Evolutionary conservation across 2,888 invertebrate genomes (phyloP).

Genomic region (Catocala fraxini): DNA sequence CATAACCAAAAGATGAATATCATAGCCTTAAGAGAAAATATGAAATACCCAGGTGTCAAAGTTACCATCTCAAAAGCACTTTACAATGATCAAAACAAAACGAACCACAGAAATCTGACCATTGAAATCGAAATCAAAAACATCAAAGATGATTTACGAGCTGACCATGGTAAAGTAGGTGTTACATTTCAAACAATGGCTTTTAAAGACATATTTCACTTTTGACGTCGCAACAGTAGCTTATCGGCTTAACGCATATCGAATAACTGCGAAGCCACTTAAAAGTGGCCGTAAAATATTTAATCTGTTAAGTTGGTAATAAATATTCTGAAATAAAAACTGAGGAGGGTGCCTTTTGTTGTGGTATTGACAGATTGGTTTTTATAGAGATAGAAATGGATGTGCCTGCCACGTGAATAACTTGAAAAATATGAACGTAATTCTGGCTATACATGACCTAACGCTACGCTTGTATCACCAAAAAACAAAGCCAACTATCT

Average conservation of each 20-base stretch:
- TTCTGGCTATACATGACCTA: too few species aligned
- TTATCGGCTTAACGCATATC: conserved; percentile 52
- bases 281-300: conserved; percentile 52
- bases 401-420: too few species aligned
- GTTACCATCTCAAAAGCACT: conserved; percentile 2
- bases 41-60: neutral
- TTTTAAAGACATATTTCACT: conserved; percentile 46
- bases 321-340: conserved; percentile 49
- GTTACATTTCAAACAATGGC: conserved; percentile 53
- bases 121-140: conserved; percentile 39
- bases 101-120: conserved; percentile 23
- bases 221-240: conserved; percentile 51
- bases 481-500: too few species aligned
- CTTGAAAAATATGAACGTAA: too few species aligned
- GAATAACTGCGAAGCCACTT: conserved; percentile 51
- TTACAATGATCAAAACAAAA: conserved; percentile 13
- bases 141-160: conserved; percentile 55
- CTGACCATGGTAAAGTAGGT: conserved; percentile 35
- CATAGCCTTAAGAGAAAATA: too few species aligned
- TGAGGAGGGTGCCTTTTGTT: conserved; percentile 29
- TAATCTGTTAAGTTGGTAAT: conserved; percentile 55
- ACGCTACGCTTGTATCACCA: too few species aligned
- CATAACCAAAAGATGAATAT: too few species aligned
- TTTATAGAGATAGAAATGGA: neutral
- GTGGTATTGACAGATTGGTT: conserved; percentile 12